Evolutionary conservation across 2,797 vertebrate species (phyloP).

Genomic region (Eulemur mongoz): DNA sequence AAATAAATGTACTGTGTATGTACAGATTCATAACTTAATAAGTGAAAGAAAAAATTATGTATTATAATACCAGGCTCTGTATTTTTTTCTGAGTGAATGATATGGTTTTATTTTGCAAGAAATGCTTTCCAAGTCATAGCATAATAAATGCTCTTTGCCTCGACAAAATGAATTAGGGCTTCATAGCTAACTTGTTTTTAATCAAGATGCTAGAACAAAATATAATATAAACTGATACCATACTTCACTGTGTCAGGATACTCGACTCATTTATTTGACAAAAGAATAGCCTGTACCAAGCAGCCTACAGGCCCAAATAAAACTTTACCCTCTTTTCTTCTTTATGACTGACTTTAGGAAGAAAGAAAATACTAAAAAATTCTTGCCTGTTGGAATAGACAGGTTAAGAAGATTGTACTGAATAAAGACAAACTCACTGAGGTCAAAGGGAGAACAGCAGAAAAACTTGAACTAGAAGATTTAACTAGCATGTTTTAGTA

Average conservation of each 20-base stretch:
- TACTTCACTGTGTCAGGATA: conserved; percentile 53
- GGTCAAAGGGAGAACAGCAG: background rate
- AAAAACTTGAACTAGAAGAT: background rate
- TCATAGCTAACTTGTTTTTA: conserved; percentile 75
- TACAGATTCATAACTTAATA: conserved; percentile 60
- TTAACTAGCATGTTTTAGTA: background rate
- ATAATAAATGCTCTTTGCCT: conserved; percentile 65
- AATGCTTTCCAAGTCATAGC: conserved; percentile 53
- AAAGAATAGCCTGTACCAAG: conserved; percentile 45
- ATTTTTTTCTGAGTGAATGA: conserved; percentile 49
- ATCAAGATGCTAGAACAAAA: conserved; percentile 62
- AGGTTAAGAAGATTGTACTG: background rate
- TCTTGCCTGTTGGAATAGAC: background rate
- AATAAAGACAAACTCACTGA: background rate
- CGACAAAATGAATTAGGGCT: conserved; percentile 69
- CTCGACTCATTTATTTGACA: conserved; percentile 63
- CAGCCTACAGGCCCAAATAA: background rate
- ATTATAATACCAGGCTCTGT: conserved; percentile 9
- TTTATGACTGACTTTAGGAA: background rate
- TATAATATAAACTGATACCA: conserved; percentile 66
- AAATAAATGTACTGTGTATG: conserved; percentile 59
- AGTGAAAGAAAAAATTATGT: conserved; percentile 35
- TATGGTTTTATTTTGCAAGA: conserved; percentile 29
- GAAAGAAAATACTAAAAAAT: background rate
- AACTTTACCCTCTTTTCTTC: background rate